phyloP scores from a whole-genome alignment of 2,888 invertebrate species.

The Tetropium fuscum region DNA sequence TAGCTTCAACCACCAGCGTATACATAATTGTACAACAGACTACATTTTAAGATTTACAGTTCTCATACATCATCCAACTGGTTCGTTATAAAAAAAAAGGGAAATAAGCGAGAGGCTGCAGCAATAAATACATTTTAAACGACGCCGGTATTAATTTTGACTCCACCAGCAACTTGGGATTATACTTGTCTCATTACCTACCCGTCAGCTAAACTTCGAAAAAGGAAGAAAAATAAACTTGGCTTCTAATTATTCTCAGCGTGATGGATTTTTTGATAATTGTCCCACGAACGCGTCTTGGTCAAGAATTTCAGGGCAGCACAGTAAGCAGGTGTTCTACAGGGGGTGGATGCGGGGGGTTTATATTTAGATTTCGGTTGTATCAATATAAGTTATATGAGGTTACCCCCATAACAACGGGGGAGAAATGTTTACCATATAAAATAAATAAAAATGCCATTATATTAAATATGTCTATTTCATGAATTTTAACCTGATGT shows the following conservation, averaged over 20 bases:
- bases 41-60: too few relatives aligned
- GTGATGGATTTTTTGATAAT: slow-evolving; percentile 20
- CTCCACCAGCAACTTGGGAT: not conserved
- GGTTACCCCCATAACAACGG: too few relatives aligned
- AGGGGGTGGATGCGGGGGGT: slow-evolving; percentile 6
- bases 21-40: too few relatives aligned
- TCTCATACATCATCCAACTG: too few relatives aligned
- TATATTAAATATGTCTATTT: too few relatives aligned
- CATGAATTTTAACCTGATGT: too few relatives aligned
- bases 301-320: slow-evolving; percentile 3
- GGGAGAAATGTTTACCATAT: too few relatives aligned
- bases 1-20: too few relatives aligned
- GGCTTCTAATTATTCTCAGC: slow-evolving; percentile 17
- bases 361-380: slow-evolving; percentile 7
- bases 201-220: slow-evolving; percentile 18
- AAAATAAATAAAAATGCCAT: too few relatives aligned
- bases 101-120: too few relatives aligned
- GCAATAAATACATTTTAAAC: not conserved
- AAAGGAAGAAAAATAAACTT: not conserved
- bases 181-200: slow-evolving; percentile 17
- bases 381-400: not conserved
- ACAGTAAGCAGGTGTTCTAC: not conserved
- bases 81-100: too few relatives aligned
- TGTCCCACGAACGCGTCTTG: slow-evolving; percentile 1
- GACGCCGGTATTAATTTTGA: not conserved